These are phyloP conservation scores for Prinia subflava DNA, from an alignment of 2,113 vertebrate species.

Conservation along the genomic window DNA sequence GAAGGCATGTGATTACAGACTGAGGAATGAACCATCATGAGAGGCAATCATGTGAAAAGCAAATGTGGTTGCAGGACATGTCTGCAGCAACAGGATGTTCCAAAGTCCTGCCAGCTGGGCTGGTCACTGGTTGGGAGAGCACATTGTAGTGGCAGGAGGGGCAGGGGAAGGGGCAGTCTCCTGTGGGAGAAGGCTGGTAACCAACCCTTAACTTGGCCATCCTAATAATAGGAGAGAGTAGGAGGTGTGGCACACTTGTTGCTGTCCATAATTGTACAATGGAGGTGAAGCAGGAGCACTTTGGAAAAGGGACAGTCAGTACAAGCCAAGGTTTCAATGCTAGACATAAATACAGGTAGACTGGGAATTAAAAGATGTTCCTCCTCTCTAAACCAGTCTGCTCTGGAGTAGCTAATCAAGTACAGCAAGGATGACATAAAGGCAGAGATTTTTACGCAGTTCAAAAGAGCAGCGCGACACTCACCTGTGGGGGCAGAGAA, in stretches of 20 bases:
- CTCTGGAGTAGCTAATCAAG: not conserved
- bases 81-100: not conserved
- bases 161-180: not conserved
- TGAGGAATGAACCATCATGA: not conserved
- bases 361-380: not conserved
- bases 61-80: not conserved
- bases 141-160: not conserved
- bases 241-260: not conserved
- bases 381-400: not conserved
- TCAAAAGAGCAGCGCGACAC: not conserved
- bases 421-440: not conserved
- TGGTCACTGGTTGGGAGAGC: fast-evolving
- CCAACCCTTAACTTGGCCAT: not conserved
- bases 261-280: not conserved
- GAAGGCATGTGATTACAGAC: not conserved
- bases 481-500: not conserved
- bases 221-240: not conserved
- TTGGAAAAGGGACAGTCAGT: not conserved
- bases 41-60: not conserved
- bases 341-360: not conserved
- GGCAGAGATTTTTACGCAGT: not conserved
- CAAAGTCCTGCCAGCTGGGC: not conserved
- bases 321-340: fast-evolving
- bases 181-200: not conserved
- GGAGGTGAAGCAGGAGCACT: not conserved